Evolutionary conservation across 2,888 invertebrate species (phyloP), one percentile per base, ranked within the genome.

Genomic region (Entomobrya multifasciata): DNA sequence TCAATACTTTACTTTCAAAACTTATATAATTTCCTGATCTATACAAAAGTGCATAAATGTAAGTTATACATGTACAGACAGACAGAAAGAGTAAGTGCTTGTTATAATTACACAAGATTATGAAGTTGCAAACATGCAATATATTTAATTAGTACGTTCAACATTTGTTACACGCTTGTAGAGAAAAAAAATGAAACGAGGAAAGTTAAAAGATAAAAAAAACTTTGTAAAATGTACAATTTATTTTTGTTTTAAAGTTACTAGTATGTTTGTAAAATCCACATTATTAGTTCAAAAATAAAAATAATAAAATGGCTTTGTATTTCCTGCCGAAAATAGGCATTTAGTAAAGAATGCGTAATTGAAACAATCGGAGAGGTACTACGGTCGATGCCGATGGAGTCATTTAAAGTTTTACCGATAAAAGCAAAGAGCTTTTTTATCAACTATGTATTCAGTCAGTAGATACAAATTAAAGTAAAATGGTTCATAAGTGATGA

Each of bases 141-240:
- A 80, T 65, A 41, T 82, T 82, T 82, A 82, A 82, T 82, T 82
- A 82, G 82, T 82, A 57, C 74, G 74, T 70, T 70, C 20, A 6
- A 1, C 22, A n/a, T 36, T 36, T 36, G 36, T 36, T 36, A 6
- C 5, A 4, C 8, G 36, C 8, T 36, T 36, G 36, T 11, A 17
- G 41, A 41, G 30, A 17, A 47, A 52, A 74, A 74, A 22, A 62
- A 72, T 30, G 49, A n/a, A 30, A 5, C 27, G 20, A 72, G 25
- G 22, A 8, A 20, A n/a, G n/a, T n/a, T n/a, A 13, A 22, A 20
- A 3, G 11, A 57, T 72, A 25, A 55, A 76, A 17, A 30, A 49
- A n/a, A n/a, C n/a, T 72, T n/a, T 17, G n/a, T 47, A 60, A 62
- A 36, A 3, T 36, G 4, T 8, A 62, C 36, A 60, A 27, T 67